Base-by-base conservation (phyloP, 2,888 invertebrate species). In the Ecdyonurus torrentis region DNA sequence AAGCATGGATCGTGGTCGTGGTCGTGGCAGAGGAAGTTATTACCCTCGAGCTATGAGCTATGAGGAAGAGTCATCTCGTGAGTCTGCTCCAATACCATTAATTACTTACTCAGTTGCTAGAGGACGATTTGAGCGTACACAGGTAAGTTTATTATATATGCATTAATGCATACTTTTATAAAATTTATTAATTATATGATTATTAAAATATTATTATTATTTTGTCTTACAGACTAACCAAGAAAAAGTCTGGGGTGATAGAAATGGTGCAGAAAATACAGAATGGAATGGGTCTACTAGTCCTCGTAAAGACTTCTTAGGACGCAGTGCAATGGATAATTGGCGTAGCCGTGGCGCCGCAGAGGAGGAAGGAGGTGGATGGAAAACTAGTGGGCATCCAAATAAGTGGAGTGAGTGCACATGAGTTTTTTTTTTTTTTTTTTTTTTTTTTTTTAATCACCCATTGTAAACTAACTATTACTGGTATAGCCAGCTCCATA, bases 251-350 rank as follows among this genome's bases (percentile, higher is more conserved):
- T 81, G 81, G 81, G 76, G 75, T 53, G 79, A 81, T 68, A 74
- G 81, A 68, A 81, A 81, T 67, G 79, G 78, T 2, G 78, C 75
- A 52, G 78, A 78, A 64, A 70, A 78, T 18, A 73, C 72, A 15
- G 81, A 81, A 65, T 81, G 81, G 79, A 76, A 76, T 63, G 78
- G 76, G 3, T 75, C 74, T 7, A 74, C 74, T 25, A 80, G 80
- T 71, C 81, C 81, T 23, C 75, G 81, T 61, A 82, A 82, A 70
- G 82, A 82, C 65, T 75, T 77, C 63, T 15, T 37, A 15, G 74
- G 72, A 66, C 74, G 75, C 55, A 73, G 76, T 19, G 68, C 61
- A 74, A 74, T 69, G 65, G 73, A 74, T 62, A 76, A 76, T 67
- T 81, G 80, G 81, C 71, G 81, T 67, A 73, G 80, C 69, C 78